A percentile compares a stretch with the other conserved stretches of the same genome.
These are phyloP conservation scores for Drosophila greeni DNA, from an alignment of 2,888 invertebrate genomes.

Conservation along the genomic window DNA sequence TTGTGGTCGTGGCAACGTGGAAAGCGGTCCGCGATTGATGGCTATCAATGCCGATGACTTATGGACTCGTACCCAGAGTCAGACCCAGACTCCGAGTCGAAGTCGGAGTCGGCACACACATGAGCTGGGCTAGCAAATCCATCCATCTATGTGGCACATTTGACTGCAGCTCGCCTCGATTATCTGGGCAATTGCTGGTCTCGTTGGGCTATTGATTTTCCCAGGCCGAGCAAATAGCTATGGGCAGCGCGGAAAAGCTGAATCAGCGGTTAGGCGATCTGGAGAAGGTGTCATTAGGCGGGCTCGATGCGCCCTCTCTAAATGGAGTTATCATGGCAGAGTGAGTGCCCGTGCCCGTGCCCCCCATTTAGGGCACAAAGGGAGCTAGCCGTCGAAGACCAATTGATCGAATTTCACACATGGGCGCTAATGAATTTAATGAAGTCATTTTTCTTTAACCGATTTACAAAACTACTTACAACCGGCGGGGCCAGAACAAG, in stretches of 20 bases:
- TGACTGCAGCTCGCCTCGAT: slow-evolving; percentile 41
- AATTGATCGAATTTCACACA: slow-evolving; percentile 76
- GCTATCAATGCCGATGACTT: slow-evolving; percentile 73
- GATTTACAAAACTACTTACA: slow-evolving; percentile 71
- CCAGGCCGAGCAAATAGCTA: slow-evolving; percentile 65
- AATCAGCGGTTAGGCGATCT: slow-evolving; percentile 17
- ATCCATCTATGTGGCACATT: slow-evolving; percentile 62
- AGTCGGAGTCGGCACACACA: slow-evolving; percentile 33
- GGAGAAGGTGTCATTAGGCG: slow-evolving; percentile 28
- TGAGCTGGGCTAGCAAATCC: slow-evolving; percentile 45
- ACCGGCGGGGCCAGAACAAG: slow-evolving; percentile 63
- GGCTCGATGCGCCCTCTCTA: slow-evolving; percentile 12
- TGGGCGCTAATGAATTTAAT: slow-evolving; percentile 77
- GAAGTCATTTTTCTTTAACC: slow-evolving; percentile 75
- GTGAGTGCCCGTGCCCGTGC: slow-evolving; percentile 1
- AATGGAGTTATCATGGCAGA: slow-evolving; percentile 11
- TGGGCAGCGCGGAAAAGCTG: slow-evolving; percentile 45
- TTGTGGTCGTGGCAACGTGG: slow-evolving; percentile 54
- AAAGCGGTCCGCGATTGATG: slow-evolving; percentile 66
- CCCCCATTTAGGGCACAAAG: slow-evolving; percentile 11
- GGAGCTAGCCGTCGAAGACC: slow-evolving; percentile 45
- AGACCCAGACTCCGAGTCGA: background rate
- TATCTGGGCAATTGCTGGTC: slow-evolving; percentile 34
- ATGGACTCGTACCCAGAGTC: slow-evolving; percentile 36
- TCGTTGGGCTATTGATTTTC: slow-evolving; percentile 61